phyloP scores from a whole-genome alignment of 2,113 vertebrate species.

The Cyprinodon tularosa region DNA sequence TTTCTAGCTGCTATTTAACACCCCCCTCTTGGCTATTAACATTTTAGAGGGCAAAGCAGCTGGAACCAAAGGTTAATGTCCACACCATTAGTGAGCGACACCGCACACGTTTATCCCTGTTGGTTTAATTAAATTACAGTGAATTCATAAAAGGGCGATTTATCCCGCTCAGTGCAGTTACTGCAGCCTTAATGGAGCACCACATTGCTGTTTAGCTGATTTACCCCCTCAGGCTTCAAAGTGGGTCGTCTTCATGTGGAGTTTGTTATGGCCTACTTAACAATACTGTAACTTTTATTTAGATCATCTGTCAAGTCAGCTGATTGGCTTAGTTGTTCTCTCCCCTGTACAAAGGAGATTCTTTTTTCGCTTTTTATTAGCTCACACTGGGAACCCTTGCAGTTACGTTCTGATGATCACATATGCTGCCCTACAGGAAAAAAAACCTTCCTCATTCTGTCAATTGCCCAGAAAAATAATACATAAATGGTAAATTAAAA shows the following conservation, averaged over 20 bases:
- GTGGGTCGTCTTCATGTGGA: slow-evolving; percentile 60
- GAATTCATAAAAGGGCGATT: slow-evolving; percentile 65
- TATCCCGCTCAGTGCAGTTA: slow-evolving; percentile 57
- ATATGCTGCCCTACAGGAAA: background rate
- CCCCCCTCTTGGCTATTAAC: slow-evolving; percentile 51
- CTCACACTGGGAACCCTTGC: slow-evolving; percentile 7
- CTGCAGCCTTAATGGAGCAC: slow-evolving; percentile 61
- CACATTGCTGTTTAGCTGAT: slow-evolving; percentile 61
- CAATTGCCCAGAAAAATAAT: too few relatives aligned
- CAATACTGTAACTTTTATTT: slow-evolving; percentile 61
- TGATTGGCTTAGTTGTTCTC: slow-evolving; percentile 48
- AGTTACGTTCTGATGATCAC: background rate
- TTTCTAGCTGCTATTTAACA: slow-evolving; percentile 11
- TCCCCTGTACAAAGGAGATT: slow-evolving; percentile 13
- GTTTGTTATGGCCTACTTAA: slow-evolving; percentile 74
- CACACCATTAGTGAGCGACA: slow-evolving; percentile 65
- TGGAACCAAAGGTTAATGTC: slow-evolving; percentile 73
- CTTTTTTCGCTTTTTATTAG: slow-evolving; percentile 21
- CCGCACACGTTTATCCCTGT: slow-evolving; percentile 64
- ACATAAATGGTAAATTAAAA: too few relatives aligned
- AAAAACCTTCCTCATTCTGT: background rate
- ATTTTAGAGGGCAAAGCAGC: slow-evolving; percentile 66
- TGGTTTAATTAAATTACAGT: slow-evolving; percentile 78
- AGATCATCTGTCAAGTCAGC: slow-evolving; percentile 60
- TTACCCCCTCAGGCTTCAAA: slow-evolving; percentile 59